Evolutionary conservation across 2,797 vertebrate species (phyloP), one percentile per base, ranked within the genome.

Genomic region (Loris lydekkerianus): DNA sequence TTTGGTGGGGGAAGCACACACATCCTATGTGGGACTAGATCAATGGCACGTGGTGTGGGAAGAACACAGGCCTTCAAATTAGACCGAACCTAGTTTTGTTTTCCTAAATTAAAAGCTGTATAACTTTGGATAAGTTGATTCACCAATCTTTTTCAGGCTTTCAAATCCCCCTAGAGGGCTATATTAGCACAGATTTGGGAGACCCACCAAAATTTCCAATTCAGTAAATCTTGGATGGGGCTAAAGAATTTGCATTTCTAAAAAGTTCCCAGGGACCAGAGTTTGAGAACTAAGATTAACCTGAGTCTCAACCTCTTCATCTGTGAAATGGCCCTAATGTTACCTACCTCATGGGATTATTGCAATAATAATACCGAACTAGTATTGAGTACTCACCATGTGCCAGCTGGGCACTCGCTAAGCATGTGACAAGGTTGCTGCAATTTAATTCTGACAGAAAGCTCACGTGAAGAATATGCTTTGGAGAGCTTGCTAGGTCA

Each of bases 221-320:
- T 95, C 75, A 85, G 40, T 34, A 46, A 67, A 8, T 65, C n/a
- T 37, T 82, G 53, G 34, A 60, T 13, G 2, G 7, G 29, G 1
- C 5, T 93, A 1, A 72, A 72, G 31, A 89, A 72, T 78, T 31
- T 56, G 27, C 18, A 37, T 76, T 92, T 86, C 61, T 82, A 67
- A 46, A 67, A 89, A 65, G 25, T 90, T 81, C 10, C 18, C 14
- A 77, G 37, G 53, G 29, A 31, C 17, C n/a, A 61, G 56, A 90
- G 76, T 95, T 92, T n/a, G 75, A 92, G 61, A 78, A 96, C 27
- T 69, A 31, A 25, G 20, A 40, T 58, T 49, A 37, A 10, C 27
- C 34, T 27, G 20, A 46, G 11, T 67, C 61, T 73, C 20, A 21
- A 27, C 75, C 11, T 86, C 90, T 75, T 46, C 15, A 86, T 60